Base-by-base conservation (phyloP, 2,113 vertebrate species). In the Myiozetetes cayanensis region DNA sequence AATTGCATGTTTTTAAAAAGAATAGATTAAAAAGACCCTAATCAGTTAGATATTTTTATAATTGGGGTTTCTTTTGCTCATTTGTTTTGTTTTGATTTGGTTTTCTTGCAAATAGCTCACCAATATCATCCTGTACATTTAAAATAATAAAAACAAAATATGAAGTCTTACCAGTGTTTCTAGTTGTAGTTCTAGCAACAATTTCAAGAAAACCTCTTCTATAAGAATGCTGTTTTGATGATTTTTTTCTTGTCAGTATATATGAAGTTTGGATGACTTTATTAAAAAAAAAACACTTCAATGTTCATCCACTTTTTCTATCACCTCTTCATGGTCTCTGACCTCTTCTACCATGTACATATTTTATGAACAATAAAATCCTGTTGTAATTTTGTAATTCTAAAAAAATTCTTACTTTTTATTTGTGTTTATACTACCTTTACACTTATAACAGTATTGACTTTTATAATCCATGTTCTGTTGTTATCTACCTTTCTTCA, bases 31-130 rank as follows among this genome's bases (percentile, higher is more conserved):
- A 87, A 43, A 83, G 14, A 37, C 6, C 3, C 4, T 10, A 70
- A 61, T 66, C 9, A 65, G 5, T 22, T 43, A 47, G 2, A 24
- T 24, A 11, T 2, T 50, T 52, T 10, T 35, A 3, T 5, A 30
- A 65, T 14, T 20, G 7, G 33, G 5, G 3, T 1, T 1, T n/a
- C 23, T 15, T 47, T 9, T 21, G 2, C 4, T 43, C 27, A 12
- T 66, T 43, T n/a, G 12, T 1, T 74, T 5, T 6, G 3, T 8
- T 25, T 46, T n/a, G 12, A 1, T 74, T 5, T 6, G 3, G 7
- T 25, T 46, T 31, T 35, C 79, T 85, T 37, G 6, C 10, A 67
- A 28, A 14, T 59, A 6, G 14, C n/a, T 75, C 10, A n/a, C 12
- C 16, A 49, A 3, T 31, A 7, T 78, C 10, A 31, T 23, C 9